These are phyloP conservation scores for Microctenopoma stevenorrisi DNA, from an alignment of 2,797 vertebrate species.

Conservation along the genomic window DNA sequence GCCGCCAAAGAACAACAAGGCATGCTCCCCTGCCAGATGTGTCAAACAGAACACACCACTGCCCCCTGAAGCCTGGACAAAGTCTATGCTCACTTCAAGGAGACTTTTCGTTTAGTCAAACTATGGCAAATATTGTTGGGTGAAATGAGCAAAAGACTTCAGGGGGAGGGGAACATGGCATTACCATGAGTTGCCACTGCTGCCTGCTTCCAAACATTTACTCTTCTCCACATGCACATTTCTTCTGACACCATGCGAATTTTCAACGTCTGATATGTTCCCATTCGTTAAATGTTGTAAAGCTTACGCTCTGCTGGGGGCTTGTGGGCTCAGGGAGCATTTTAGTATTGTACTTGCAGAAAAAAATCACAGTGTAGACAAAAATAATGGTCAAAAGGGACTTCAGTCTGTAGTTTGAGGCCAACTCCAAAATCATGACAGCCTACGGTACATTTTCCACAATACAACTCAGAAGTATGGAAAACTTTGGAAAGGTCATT, in stretches of 20 bases:
- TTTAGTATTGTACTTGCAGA: not conserved
- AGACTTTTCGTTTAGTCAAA: slow-evolving; percentile 46
- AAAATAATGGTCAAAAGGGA: no score
- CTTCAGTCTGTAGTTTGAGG: no score
- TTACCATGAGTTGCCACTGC: not conserved
- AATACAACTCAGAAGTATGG: not conserved
- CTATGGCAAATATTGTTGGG: slow-evolving; percentile 4
- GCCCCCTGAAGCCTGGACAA: slow-evolving; percentile 54
- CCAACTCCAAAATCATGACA: no score
- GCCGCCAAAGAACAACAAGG: slow-evolving; percentile 60
- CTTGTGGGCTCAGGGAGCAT: not conserved
- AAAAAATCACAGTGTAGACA: no score
- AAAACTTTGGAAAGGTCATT: not conserved
- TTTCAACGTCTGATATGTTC: not conserved
- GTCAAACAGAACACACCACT: slow-evolving; percentile 52
- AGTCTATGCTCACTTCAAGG: slow-evolving; percentile 41
- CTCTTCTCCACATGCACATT: not conserved
- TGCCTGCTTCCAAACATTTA: not conserved
- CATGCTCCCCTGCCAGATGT: slow-evolving; percentile 64
- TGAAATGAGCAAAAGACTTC: not conserved
- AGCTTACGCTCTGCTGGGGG: not conserved
- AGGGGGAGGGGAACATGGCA: not conserved
- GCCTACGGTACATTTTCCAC: not conserved
- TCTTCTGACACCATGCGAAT: not conserved
- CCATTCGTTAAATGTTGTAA: slow-evolving; percentile 10